Base-by-base conservation (phyloP, 2,797 vertebrate genomes). In the Molossus alvarezi region DNA sequence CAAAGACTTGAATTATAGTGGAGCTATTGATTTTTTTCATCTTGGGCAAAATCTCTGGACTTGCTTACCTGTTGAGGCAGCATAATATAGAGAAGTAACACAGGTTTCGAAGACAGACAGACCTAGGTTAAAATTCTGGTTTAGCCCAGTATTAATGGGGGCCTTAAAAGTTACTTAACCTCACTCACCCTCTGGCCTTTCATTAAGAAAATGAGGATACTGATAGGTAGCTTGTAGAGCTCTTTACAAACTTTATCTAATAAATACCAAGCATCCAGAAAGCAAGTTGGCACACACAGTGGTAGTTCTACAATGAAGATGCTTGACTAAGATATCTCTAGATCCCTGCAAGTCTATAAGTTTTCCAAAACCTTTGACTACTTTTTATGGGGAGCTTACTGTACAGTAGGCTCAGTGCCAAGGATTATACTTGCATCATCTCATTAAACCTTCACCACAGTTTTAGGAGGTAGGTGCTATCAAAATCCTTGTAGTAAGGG, bases 301-400 rank as follows among this genome's bases (percentile, higher is more conserved):
- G 33, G 37, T 25, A 55, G 51, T 15, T 87, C n/a, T 65, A 11
- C 9, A 4, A 9, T 37, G 69, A 51, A 3, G 55, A 15, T n/a
- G 1, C 45, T 79, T 37, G 14, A 21, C 55, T 72, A 25, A 86
- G 48, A 48, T 71, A 89, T 83, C 53, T 53, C 58, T 75, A n/a
- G 69, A 89, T 64, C 7, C 14, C 4, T 86, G 67, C 27, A 84
- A 69, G 7, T 37, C 21, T 95, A 7, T 88, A 83, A 80, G 5
- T 29, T 85, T 93, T 41, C 83, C 48, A 94, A 83, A 90, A 72
- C 10, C 13, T 60, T 86, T 80, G n/a, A 83, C 29, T 65, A 25
- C 53, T 80, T 2, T 48, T 80, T 83, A 58, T 69, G 29, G 53
- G 87, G 23, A 73, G 37, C 20, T 93, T 93, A 77, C 18, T 79